These are phyloP conservation scores for Carassius auratus DNA, from an alignment of 2,113 vertebrate genomes.

Conservation along the genomic window DNA sequence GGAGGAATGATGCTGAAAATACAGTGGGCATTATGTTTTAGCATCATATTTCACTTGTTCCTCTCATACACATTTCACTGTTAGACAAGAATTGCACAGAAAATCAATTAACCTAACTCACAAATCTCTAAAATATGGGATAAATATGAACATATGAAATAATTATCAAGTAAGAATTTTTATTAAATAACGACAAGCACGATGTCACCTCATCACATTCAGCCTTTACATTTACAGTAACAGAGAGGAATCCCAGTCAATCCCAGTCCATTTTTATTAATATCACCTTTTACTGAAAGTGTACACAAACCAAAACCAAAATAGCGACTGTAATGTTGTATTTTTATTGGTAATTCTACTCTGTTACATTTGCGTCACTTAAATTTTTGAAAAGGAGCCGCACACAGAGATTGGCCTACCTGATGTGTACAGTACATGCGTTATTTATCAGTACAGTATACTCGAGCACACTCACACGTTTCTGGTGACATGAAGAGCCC, in stretches of 20 bases:
- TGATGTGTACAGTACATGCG: background rate
- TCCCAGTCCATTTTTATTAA: background rate
- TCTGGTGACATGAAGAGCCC: slow-evolving; percentile 39
- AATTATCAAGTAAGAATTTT: background rate
- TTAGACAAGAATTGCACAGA: background rate
- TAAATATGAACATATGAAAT: background rate
- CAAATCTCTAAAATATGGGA: background rate
- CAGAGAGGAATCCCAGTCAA: background rate
- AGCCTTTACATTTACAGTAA: background rate
- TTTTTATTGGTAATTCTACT: background rate
- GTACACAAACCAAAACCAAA: background rate
- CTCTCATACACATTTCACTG: background rate
- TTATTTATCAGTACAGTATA: background rate
- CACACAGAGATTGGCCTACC: too few species aligned
- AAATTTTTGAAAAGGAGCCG: too few species aligned
- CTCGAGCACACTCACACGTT: background rate
- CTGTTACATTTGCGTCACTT: background rate
- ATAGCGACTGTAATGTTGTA: background rate
- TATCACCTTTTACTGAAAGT: background rate
- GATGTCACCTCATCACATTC: background rate
- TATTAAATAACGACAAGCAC: background rate
- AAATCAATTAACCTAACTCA: background rate
- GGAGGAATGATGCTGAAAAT: background rate
- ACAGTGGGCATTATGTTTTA: background rate
- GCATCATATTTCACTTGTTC: background rate